Conservation (phyloP, 1,140 invertebrate genomes). For the Spodoptera frugiperda region DNA sequence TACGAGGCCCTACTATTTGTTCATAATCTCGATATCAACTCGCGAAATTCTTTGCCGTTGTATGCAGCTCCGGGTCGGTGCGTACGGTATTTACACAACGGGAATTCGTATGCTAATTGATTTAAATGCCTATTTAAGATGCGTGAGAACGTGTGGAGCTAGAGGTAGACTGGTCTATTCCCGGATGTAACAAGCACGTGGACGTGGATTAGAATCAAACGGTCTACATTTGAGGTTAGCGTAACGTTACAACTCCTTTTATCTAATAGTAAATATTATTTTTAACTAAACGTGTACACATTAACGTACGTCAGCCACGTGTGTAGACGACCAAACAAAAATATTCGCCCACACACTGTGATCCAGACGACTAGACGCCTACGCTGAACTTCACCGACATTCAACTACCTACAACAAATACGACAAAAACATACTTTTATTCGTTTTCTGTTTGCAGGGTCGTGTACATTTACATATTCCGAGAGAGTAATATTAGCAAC, state of each 20-base stretch:
- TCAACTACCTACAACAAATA: conserved; percentile 28
- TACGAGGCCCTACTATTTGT: conserved; percentile 33
- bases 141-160: conserved; percentile 43
- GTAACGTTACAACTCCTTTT: conserved; percentile 14
- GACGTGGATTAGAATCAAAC: background rate
- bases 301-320: conserved; percentile 29
- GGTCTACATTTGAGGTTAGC: background rate
- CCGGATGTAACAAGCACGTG: conserved; percentile 30
- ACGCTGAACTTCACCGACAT: conserved; percentile 42
- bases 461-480: conserved; percentile 30
- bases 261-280: conserved; percentile 34
- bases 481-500: background rate
- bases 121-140: conserved; percentile 51
- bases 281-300: conserved; percentile 13
- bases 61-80: conserved; percentile 38
- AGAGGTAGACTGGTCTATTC: conserved; percentile 33
- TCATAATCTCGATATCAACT: conserved; percentile 36
- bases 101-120: conserved; percentile 52
- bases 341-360: conserved; percentile 47
- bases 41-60: conserved; percentile 35
- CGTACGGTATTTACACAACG: conserved; percentile 39
- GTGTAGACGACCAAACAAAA: conserved; percentile 43
- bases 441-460: conserved; percentile 10
- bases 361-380: conserved; percentile 43
- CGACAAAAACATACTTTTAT: conserved; percentile 18